A percentile compares a stretch with the other conserved stretches of the same genome.
phyloP scores from a whole-genome alignment of 2,888 invertebrate species.

The Theretra japonica region DNA sequence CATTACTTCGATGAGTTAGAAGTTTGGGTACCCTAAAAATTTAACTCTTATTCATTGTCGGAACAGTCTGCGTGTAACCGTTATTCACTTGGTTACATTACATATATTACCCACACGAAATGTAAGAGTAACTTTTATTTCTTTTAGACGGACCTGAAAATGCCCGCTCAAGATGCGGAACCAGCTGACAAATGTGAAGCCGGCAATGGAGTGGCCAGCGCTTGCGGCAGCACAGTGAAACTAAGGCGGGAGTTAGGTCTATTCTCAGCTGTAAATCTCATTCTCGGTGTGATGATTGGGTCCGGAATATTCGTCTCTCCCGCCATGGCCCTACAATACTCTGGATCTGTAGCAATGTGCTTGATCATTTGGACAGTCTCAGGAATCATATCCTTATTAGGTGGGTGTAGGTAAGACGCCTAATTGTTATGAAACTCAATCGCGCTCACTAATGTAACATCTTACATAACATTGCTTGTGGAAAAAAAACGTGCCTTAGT shows the following conservation, averaged over 20 bases:
- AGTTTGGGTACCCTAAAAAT: no score
- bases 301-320: constrained; percentile 96
- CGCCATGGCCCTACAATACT: constrained; percentile 88
- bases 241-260: constrained; percentile 91
- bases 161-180: constrained; percentile 58
- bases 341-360: constrained; percentile 92
- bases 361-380: constrained; percentile 91
- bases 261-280: constrained; percentile 92
- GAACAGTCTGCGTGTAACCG: no score
- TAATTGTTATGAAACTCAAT: constrained; percentile 37
- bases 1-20: no score
- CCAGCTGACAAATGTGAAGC: constrained; percentile 52
- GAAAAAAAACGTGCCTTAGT: background rate
- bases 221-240: constrained; percentile 77
- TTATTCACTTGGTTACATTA: no score
- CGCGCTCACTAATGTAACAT: background rate
- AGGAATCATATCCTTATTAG: constrained; percentile 91
- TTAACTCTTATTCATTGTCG: no score
- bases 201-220: constrained; percentile 49
- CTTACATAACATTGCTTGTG: background rate
- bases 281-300: constrained; percentile 95
- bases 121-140: background rate
- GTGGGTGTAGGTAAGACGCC: constrained; percentile 83
- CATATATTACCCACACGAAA: no score
- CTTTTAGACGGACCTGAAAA: constrained; percentile 43